phyloP scores from a whole-genome alignment of 1,140 invertebrate genomes.

The Drosophila burlai region DNA sequence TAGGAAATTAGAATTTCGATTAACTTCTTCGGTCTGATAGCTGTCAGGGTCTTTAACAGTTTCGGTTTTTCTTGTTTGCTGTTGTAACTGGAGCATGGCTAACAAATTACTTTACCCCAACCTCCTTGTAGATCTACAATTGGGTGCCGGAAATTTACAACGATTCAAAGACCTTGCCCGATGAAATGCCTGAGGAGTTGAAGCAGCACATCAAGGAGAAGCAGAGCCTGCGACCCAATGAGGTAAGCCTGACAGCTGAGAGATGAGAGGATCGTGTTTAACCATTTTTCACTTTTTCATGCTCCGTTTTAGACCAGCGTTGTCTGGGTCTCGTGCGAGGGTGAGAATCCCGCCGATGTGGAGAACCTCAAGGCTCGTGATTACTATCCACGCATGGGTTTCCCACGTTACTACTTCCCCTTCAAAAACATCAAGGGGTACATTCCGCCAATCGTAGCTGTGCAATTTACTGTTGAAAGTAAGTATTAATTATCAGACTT shows the following conservation, averaged over 20 bases:
- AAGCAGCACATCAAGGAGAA: slow-evolving; percentile 88
- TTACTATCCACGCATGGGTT: slow-evolving; percentile 92
- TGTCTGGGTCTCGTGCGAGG: slow-evolving; percentile 95
- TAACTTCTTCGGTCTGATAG: neutral
- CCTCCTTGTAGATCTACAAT: slow-evolving; percentile 89
- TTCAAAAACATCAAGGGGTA: slow-evolving; percentile 93
- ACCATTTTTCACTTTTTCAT: slow-evolving; percentile 1
- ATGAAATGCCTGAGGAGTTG: slow-evolving; percentile 90
- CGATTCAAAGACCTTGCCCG: slow-evolving; percentile 89
- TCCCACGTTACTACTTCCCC: slow-evolving; percentile 92
- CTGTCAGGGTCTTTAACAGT: too few relatives aligned
- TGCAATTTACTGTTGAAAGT: slow-evolving; percentile 94
- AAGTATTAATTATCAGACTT: slow-evolving; percentile 84
- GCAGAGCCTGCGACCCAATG: slow-evolving; percentile 81
- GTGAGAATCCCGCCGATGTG: slow-evolving; percentile 95
- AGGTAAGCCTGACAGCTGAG: slow-evolving; percentile 44
- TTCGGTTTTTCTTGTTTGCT: too few relatives aligned
- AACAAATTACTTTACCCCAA: neutral
- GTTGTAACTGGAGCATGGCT: neutral
- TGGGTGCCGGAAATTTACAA: slow-evolving; percentile 92
- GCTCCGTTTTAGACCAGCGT: slow-evolving; percentile 87
- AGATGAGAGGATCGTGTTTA: neutral
- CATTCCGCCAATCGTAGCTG: slow-evolving; percentile 94
- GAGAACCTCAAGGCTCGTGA: slow-evolving; percentile 95
- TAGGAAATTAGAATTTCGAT: neutral